Conservation (phyloP, 2,113 vertebrate species). For the Alosa alosa region DNA sequence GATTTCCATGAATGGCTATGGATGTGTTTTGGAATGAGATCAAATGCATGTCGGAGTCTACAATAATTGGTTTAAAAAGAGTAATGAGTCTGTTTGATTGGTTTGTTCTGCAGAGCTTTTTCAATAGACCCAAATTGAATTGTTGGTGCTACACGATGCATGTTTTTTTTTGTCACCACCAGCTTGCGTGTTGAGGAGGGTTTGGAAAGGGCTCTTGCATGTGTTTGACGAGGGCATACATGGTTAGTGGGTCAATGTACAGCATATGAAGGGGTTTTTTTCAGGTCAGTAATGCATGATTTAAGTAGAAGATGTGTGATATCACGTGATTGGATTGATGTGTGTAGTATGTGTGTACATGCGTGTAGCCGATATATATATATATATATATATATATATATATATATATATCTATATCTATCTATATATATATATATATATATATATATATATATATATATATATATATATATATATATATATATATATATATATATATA, state of each 20-base stretch:
- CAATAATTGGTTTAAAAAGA: neutral
- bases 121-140: slow-evolving; percentile 3
- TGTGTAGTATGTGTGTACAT: neutral
- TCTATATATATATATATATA: too few species aligned
- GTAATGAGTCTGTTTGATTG: neutral
- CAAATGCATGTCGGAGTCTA: neutral
- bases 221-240: neutral
- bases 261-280: neutral
- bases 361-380: neutral
- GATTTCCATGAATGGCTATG: neutral
- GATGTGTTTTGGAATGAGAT: neutral
- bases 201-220: neutral
- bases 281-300: slow-evolving; percentile 37
- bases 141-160: neutral
- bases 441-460: too few species aligned
- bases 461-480: too few species aligned
- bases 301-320: neutral
- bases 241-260: neutral
- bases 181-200: neutral
- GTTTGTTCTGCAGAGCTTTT: neutral
- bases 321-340: neutral
- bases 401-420: too few species aligned
- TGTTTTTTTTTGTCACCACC: neutral
- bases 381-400: too few species aligned
- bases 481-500: too few species aligned